Conservation (phyloP, 2,113 vertebrate species). For the Andinoacara biseriatus region DNA sequence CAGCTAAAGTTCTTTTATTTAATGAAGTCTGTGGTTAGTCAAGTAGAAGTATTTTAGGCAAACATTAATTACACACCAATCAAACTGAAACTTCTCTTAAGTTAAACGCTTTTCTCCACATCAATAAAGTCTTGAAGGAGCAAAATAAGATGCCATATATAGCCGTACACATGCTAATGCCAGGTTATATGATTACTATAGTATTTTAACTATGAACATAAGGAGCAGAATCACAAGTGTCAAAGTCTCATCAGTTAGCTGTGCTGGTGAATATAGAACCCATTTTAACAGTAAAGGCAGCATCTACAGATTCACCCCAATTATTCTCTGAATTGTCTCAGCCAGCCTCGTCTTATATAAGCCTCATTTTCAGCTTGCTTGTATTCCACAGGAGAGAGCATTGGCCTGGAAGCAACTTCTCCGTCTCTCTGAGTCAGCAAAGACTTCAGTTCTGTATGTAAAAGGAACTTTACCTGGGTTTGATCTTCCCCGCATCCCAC, state of each 20-base stretch:
- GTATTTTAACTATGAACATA: not conserved
- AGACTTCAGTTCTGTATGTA: not conserved
- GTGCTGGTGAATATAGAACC: not conserved
- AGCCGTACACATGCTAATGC: not conserved
- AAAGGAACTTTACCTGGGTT: constrained; percentile 22
- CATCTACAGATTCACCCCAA: not conserved
- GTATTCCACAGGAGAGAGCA: not conserved
- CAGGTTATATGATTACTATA: not conserved
- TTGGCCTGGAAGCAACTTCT: constrained; percentile 3
- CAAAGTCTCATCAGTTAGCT: not conserved
- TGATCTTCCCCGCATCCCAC: constrained; percentile 14
- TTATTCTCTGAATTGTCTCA: not conserved
- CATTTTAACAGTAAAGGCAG: not conserved
- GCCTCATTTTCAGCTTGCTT: constrained; percentile 12
- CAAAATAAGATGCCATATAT: not conserved
- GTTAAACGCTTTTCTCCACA: not conserved
- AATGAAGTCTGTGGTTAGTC: not conserved
- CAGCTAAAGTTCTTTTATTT: not conserved
- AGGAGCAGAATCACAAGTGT: not conserved
- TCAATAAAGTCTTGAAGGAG: not conserved
- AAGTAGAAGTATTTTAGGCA: not conserved
- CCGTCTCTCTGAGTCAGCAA: constrained; percentile 25
- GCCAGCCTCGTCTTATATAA: not conserved
- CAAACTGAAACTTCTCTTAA: not conserved
- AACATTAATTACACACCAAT: not conserved